Conservation (phyloP, 2,113 vertebrate species). For the Sphyrna mokarran region DNA sequence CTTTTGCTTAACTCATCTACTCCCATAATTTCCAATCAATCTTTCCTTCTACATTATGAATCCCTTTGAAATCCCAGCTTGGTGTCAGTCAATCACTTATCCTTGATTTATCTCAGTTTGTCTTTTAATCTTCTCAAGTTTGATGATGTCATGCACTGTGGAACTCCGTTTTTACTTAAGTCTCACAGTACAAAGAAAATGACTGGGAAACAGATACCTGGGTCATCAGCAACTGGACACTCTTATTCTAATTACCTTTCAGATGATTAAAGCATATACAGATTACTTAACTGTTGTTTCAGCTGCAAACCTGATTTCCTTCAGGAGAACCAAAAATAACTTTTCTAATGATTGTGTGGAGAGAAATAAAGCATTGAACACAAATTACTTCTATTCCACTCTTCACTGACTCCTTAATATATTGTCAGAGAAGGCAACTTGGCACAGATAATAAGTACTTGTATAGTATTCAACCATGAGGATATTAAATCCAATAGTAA, state of each 20-base stretch:
- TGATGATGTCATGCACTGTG: background rate
- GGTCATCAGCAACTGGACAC: background rate
- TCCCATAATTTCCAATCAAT: background rate
- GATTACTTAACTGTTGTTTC: background rate
- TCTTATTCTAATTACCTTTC: background rate
- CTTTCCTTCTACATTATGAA: background rate
- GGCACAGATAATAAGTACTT: background rate
- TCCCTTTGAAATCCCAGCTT: constrained; percentile 17
- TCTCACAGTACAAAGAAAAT: background rate
- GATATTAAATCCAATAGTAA: background rate
- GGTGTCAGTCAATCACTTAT: background rate
- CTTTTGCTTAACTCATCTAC: background rate
- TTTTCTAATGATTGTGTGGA: background rate
- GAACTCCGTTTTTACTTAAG: background rate
- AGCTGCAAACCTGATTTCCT: background rate
- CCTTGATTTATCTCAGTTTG: background rate
- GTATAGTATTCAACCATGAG: background rate
- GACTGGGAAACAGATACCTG: background rate
- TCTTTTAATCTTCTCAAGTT: background rate
- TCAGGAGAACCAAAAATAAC: background rate
- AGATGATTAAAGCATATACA: background rate
- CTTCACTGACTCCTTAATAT: background rate
- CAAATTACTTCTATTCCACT: background rate
- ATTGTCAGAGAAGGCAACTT: background rate
- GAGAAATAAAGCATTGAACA: background rate